Evolutionary conservation across 1,140 invertebrate species (phyloP).

Genomic region (Acromyrmex echinatior): DNA sequence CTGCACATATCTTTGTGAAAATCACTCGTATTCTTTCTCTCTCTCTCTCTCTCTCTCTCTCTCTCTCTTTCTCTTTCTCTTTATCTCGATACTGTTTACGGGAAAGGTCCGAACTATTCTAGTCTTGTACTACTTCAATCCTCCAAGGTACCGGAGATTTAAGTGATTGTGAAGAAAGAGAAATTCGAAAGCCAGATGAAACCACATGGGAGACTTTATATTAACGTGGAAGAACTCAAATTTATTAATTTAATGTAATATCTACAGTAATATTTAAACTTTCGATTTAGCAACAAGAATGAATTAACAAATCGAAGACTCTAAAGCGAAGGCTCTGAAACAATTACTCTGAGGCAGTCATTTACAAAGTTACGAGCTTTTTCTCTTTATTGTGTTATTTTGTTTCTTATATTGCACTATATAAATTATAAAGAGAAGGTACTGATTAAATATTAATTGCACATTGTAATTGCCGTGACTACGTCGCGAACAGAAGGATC

Average conservation of each 20-base stretch:
- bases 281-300: background rate
- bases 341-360: background rate
- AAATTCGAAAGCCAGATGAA: conserved; percentile 12
- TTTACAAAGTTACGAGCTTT: background rate
- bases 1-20: conserved; percentile 22
- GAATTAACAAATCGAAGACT: background rate
- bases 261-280: background rate
- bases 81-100: background rate
- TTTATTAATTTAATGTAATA: conserved; percentile 1
- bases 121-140: background rate
- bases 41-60: background rate
- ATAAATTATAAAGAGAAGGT: background rate
- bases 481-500: background rate
- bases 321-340: background rate
- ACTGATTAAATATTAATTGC: background rate
- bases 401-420: background rate
- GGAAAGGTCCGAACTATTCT: conserved; percentile 16
- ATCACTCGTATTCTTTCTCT: background rate
- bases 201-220: background rate
- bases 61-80: background rate
- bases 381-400: background rate
- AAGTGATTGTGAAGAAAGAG: conserved; percentile 38
- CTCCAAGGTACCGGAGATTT: conserved; percentile 31
- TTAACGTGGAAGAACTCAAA: background rate
- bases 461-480: too few species aligned